Conservation (phyloP, 1,140 invertebrate genomes). For the Aphelenchoides avenae region DNA sequence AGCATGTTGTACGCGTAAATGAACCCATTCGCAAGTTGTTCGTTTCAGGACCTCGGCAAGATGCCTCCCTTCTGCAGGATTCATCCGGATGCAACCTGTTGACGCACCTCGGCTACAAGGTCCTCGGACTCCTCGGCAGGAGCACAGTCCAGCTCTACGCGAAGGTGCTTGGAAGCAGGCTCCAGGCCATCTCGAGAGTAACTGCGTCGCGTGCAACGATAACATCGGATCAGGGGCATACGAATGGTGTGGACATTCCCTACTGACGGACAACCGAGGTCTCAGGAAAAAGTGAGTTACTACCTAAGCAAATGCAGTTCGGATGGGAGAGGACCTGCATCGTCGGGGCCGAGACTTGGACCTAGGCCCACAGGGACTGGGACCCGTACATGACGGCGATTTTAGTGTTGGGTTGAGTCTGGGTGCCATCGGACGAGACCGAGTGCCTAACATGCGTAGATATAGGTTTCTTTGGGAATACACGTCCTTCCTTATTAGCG, state of each 20-base stretch:
- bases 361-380: no score
- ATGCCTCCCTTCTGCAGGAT: conserved; percentile 85
- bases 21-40: no score
- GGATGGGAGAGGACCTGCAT: no score
- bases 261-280: conserved; percentile 89
- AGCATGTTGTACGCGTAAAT: conserved; percentile 9
- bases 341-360: no score
- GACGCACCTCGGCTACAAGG: conserved; percentile 88
- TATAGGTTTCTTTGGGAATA: no score
- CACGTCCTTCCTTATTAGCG: no score
- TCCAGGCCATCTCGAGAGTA: conserved; percentile 97
- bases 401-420: no score
- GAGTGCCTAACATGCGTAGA: no score
- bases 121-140: conserved; percentile 98
- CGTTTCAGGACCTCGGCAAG: conserved; percentile 81
- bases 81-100: conserved; percentile 76
- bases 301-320: no score
- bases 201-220: conserved; percentile 99
- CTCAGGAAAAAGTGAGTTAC: conserved; percentile 76
- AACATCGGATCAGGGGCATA: conserved; percentile 99
- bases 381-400: no score
- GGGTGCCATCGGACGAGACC: no score
- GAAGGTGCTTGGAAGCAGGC: conserved; percentile 84
- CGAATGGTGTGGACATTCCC: conserved; percentile 92
- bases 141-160: conserved; percentile 99